Base-by-base conservation (phyloP, 2,797 vertebrate genomes). In the Buceros bicornis region DNA sequence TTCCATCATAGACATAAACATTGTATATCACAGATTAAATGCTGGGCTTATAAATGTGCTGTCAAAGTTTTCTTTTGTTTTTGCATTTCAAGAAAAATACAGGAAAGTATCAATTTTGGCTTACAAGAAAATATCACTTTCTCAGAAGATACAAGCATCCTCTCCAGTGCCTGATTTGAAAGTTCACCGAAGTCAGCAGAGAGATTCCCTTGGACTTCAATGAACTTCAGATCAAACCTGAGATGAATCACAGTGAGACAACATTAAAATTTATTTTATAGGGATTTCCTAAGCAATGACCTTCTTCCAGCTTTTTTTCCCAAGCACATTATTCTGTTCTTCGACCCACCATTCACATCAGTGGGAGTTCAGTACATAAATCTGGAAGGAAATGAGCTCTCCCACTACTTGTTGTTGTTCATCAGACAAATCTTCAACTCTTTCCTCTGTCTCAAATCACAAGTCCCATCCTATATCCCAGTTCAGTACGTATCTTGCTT, bases 221-320 rank as follows among this genome's bases (percentile, higher is more conserved):
- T 35, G 54, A 78, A 77, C 42, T 90, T 88, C 50, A 67, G 40
- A 90, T 78, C 33, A 81, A 90, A 29, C 42, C 50, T 67, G 65
- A 65, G 48, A 76, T 64, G 76, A 82, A 76, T 72, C n/a, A 67
- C 13, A 78, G 9, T 16, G 61, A 10, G 69, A 71, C 21, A 80
- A 16, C 47, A 81, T 65, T 94, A 67, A 83, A 86, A 81, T 76
- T 89, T 3, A 66, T 94, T 89, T 88, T 65, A 54, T 57, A 81
- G 16, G 16, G 54, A 61, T 84, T 93, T 93, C 26, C 10, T 86
- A 51, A 87, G 53, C 48, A 87, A 54, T 25, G 10, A 61, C 47
- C 33, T 81, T 13, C 61, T 77, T 22, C 45, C 48, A 42, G 18
- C 54, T 86, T 54, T 91, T 62, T 51, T 16, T 2, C 8, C 6